These are phyloP conservation scores for Arctocebus calabarensis DNA, from an alignment of 2,797 vertebrate genomes.

Conservation along the genomic window DNA sequence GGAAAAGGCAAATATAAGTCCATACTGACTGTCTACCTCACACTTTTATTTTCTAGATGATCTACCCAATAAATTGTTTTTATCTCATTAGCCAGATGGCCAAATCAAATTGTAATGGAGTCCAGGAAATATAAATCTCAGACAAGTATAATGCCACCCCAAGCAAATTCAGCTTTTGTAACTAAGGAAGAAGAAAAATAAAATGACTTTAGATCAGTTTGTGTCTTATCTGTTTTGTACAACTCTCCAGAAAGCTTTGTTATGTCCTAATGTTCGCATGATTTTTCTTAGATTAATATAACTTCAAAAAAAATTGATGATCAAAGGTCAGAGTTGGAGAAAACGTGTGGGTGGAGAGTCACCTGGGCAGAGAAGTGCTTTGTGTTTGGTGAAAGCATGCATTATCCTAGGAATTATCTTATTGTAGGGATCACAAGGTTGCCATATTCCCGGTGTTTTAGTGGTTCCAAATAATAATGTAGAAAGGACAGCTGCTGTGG, in stretches of 20 bases:
- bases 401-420: not conserved
- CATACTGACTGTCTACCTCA: not conserved
- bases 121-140: not conserved
- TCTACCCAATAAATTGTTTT: not conserved
- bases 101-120: not conserved
- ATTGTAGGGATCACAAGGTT: not conserved
- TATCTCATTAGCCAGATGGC: not conserved
- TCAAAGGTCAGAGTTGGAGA: not conserved
- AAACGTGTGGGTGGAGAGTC: not conserved
- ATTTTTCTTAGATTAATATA: not conserved
- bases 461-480: slow-evolving; percentile 30
- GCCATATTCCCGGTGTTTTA: not conserved
- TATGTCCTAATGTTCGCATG: not conserved
- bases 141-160: not conserved
- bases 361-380: not conserved
- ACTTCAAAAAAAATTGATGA: not conserved
- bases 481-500: not conserved
- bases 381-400: not conserved
- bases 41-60: slow-evolving; percentile 17
- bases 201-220: not conserved
- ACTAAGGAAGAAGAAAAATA: not conserved
- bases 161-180: slow-evolving; percentile 31
- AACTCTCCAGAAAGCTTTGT: not conserved
- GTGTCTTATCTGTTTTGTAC: not conserved
- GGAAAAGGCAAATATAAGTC: not conserved